Base-by-base conservation (phyloP, 1,140 invertebrate species). In the Brachionus manjavacas region DNA sequence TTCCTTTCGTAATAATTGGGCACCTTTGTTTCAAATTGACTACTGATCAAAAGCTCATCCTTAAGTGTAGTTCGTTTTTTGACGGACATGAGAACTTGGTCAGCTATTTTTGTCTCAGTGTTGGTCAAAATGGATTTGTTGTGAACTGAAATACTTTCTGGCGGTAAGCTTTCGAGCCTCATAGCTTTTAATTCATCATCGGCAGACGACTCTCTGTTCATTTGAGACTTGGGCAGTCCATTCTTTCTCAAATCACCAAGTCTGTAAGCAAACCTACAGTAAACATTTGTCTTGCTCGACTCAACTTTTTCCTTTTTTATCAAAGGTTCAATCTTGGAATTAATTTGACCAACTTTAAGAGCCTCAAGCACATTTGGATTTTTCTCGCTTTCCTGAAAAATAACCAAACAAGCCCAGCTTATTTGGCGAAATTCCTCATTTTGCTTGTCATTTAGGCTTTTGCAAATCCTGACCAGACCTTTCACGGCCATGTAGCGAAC, bases 401-500 rank as follows among this genome's bases (percentile, higher is more conserved):
- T 85, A 1, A 89, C 85, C 39, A 89, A 86, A 31, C 86, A 85
- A 83, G 85, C 88, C 88, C 88, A 89, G 0, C 88, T 87, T 11
- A 86, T 88, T 16, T 86, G 85, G 25, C 89, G 85, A 20, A 88
- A 88, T 70, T 89, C 88, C 39, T 86, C 85, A 12, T 78, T 85
- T 49, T 86, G 86, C 66, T 88, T 87, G 31, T 84, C 85, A 14
- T 86, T 85, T 14, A 87, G 84, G 85, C 86, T 86, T 23, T 86
- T 84, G 70, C 87, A 88, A 20, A 89, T 87, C 81, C 88, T 88
- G 14, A 88, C 88, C 60, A 90, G 85, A 12, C 87, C 86, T 72
- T 89, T 88, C n/a, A 89, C 86, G 39, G 89, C 89, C 64, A 87
- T 86, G 85, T 88, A 89, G 7, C 89, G 85, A 39, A 90, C 86